phyloP scores from a whole-genome alignment of 2,113 vertebrate genomes.

The Daphoenositta chrysoptera region DNA sequence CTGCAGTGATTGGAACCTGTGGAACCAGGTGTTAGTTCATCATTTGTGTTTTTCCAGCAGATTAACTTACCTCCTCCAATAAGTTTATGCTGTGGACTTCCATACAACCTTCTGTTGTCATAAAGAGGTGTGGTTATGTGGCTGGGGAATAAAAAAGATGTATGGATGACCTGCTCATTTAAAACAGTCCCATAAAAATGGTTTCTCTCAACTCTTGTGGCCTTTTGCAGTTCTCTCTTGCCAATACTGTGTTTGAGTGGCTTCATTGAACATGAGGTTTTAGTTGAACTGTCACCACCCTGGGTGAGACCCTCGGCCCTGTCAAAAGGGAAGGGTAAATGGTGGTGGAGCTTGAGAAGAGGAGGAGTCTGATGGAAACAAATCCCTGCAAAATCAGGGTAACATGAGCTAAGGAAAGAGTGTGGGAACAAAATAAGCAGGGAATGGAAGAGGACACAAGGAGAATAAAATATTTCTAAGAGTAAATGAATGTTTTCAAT shows the following conservation, averaged over 20 bases:
- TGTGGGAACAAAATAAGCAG: neutral
- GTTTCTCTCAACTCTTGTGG: neutral
- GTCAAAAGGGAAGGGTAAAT: neutral
- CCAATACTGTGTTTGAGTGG: neutral
- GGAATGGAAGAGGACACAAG: fast-evolving
- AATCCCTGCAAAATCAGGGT: neutral
- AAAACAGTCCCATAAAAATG: neutral
- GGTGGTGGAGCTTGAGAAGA: neutral
- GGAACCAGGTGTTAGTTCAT: neutral
- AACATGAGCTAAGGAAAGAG: neutral
- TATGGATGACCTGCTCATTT: too few species aligned
- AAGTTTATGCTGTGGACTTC: neutral
- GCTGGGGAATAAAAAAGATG: fast-evolving
- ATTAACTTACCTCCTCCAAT: neutral
- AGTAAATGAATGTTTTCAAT: neutral
- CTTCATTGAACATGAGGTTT: fast-evolving
- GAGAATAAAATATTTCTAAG: neutral
- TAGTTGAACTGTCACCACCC: neutral
- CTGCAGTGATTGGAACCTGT: neutral
- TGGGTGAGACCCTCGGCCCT: neutral
- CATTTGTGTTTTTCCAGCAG: neutral
- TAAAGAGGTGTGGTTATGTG: neutral
- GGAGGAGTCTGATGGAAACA: neutral
- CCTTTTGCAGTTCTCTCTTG: neutral
- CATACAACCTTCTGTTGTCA: neutral